phyloP scores from a whole-genome alignment of 2,797 vertebrate species.

The Crocodylus rhombifer region DNA sequence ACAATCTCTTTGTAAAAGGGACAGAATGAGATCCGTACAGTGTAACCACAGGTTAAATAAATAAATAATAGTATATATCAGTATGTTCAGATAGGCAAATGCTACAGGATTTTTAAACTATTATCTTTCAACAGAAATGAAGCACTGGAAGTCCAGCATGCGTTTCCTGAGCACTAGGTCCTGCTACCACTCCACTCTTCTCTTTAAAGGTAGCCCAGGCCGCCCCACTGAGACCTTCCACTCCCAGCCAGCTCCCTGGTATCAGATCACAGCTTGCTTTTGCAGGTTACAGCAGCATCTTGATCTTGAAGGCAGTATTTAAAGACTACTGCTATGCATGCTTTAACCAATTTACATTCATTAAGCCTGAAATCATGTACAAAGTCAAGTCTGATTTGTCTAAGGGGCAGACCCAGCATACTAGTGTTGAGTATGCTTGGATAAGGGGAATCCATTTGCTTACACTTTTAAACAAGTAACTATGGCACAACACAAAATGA shows the following conservation, averaged over 20 bases:
- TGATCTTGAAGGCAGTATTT: neutral
- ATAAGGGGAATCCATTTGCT: neutral
- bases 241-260: neutral
- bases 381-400: neutral
- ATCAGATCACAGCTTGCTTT: neutral
- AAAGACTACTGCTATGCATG: neutral
- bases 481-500: neutral
- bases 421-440: accelerated
- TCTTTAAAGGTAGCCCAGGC: neutral
- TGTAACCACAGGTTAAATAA: too few relatives aligned
- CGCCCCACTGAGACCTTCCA: neutral
- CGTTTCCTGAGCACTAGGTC: neutral
- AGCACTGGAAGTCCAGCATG: neutral
- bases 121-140: neutral
- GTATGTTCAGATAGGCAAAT: neutral
- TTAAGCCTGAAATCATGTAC: neutral
- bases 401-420: neutral
- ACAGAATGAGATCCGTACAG: too few relatives aligned
- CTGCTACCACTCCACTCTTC: neutral
- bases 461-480: neutral
- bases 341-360: neutral
- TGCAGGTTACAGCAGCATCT: too few relatives aligned
- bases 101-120: neutral
- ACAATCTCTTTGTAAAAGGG: neutral
- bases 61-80: too few relatives aligned